Evolutionary conservation across 1,140 invertebrate species (phyloP), one percentile per base, ranked within the genome.

Genomic region (Zaprionus lachaisei): DNA sequence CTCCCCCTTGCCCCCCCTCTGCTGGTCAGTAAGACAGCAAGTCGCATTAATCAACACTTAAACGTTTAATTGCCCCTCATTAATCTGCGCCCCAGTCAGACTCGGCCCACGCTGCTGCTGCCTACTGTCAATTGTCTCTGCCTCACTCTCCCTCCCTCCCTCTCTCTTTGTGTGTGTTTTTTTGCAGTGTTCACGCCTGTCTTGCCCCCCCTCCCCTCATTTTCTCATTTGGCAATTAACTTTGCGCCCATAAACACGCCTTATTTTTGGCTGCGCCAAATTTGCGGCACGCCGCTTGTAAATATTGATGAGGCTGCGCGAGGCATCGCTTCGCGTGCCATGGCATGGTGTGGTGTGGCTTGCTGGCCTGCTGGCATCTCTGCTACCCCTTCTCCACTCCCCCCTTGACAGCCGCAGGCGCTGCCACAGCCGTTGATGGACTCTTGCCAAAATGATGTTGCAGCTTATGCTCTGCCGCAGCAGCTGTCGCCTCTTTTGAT

Each of bases 21-120:
- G 37, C 34, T 49, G 22, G 64, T 17, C 57, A 57, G 58, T 55
- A 64, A 79, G 65, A 87, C 64, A 72, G 71, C 75, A 90, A 84
- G 85, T 84, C 85, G 84, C 85, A 90, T 90, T 90, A 90, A 90
- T 90, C 85, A 90, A 90, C 85, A 90, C 85, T 90, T 90, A 91
- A 90, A 90, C 86, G 85, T 90, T 90, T 90, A 90, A 90, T 90
- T 90, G 85, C 81, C 85, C 63, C 67, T 82, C 85, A 90, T 90
- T 90, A 90, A 90, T 90, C 86, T 90, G 82, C 66, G 62, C 47
- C 47, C 22, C n/a, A 62, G 62, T 74, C 69, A 60, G 4, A 15
- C 54, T n/a, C 26, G 12, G 24, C 54, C 26, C 22, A 67, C 44
- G 65, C 68, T 34, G 31, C 68, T 31, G 28, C 31, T 55, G 69